Conservation (phyloP, 2,113 vertebrate genomes). For the Xenus cinereus region DNA sequence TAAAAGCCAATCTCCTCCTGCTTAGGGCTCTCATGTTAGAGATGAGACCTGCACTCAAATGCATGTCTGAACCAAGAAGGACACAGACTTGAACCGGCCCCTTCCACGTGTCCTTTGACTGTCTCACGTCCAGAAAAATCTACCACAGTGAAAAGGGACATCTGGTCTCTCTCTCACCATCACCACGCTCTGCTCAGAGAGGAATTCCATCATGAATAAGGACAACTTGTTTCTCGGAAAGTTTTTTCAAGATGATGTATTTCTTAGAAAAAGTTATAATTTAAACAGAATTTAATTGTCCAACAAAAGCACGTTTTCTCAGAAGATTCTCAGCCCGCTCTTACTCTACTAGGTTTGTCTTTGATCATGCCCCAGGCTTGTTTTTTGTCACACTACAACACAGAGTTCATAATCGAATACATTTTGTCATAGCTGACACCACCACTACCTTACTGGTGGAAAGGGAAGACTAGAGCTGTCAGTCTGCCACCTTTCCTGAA, state of each 20-base stretch:
- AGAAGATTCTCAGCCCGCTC: background rate
- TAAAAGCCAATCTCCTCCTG: background rate
- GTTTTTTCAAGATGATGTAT: background rate
- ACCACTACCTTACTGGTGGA: background rate
- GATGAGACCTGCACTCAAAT: background rate
- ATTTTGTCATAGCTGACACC: conserved; percentile 45
- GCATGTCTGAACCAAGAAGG: background rate
- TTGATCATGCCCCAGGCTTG: background rate
- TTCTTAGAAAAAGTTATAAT: background rate
- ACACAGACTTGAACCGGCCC: background rate
- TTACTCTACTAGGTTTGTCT: background rate
- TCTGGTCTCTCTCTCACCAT: background rate
- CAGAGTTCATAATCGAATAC: background rate
- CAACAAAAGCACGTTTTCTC: background rate
- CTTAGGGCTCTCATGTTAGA: background rate
- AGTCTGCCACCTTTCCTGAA: conserved; percentile 55
- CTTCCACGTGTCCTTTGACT: rapidly evolving
- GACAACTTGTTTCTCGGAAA: background rate
- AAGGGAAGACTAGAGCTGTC: conserved; percentile 5
- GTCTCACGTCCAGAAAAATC: background rate
- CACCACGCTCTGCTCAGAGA: background rate
- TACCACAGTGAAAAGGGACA: background rate
- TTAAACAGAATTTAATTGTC: background rate
- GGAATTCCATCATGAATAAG: background rate
- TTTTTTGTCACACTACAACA: background rate